Percentiles rank a stretch among this genome's conserved stretches.
Evolutionary conservation across 2,113 vertebrate genomes (phyloP).

Genomic region (Sterna hirundo): DNA sequence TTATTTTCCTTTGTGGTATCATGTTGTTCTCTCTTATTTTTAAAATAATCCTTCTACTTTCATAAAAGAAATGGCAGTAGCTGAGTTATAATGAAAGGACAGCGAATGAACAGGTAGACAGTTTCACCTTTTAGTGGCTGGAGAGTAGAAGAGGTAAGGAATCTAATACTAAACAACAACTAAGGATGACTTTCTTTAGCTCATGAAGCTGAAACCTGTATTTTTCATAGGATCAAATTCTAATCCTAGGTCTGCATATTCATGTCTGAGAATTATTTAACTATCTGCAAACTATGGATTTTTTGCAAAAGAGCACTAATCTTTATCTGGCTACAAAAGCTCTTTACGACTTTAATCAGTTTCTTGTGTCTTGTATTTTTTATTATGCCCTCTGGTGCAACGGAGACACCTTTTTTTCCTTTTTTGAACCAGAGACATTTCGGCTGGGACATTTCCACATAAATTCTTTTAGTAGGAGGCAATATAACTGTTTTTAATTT

Average conservation of each 20-base stretch:
- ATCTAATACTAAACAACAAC: background rate
- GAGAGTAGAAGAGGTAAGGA: background rate
- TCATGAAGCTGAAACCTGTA: background rate
- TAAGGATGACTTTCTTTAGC: background rate
- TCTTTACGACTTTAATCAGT: conserved; percentile 30
- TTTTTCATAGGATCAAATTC: conserved; percentile 17
- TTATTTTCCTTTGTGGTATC: background rate
- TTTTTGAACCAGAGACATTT: background rate
- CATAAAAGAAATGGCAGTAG: background rate
- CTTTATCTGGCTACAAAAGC: background rate
- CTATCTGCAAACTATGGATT: background rate
- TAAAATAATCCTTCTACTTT: background rate
- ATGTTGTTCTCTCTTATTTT: background rate
- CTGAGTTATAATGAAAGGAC: background rate
- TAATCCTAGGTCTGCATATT: conserved; percentile 10
- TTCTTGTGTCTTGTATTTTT: background rate
- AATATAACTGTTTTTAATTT: background rate
- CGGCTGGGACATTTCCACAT: background rate
- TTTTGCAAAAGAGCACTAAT: background rate
- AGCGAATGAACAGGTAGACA: rapidly evolving
- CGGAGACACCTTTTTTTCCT: background rate
- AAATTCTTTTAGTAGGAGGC: background rate
- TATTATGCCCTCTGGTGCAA: background rate
- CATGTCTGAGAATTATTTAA: background rate
- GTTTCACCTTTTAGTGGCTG: background rate